Conservation (phyloP, 2,888 invertebrate genomes). For the Napeogenes sylphis region DNA sequence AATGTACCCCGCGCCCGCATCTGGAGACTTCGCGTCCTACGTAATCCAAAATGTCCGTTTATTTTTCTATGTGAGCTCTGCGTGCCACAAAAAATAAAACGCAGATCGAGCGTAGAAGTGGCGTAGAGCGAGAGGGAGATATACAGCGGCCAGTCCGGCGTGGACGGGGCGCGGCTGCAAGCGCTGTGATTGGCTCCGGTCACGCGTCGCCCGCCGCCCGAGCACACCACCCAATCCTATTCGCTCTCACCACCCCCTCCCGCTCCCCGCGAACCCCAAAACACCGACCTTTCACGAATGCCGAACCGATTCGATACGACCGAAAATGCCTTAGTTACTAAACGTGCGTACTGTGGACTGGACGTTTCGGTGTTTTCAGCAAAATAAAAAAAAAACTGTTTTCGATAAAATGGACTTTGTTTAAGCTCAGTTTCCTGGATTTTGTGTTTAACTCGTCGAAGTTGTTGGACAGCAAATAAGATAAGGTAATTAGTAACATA, state of each 20-base stretch:
- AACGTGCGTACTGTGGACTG: constrained; percentile 61
- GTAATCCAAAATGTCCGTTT: constrained; percentile 77
- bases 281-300: constrained; percentile 75
- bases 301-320: constrained; percentile 74
- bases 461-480: constrained; percentile 29
- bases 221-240: constrained; percentile 50
- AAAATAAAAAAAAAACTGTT: constrained; percentile 41
- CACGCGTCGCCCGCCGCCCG: constrained; percentile 63
- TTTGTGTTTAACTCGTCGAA: constrained; percentile 29
- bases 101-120: constrained; percentile 55
- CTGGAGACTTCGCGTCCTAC: constrained; percentile 62
- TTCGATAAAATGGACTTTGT: constrained; percentile 16
- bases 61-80: constrained; percentile 67
- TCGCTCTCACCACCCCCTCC: constrained; percentile 49
- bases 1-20: constrained; percentile 62
- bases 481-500: constrained; percentile 44
- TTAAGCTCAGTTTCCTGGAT: constrained; percentile 22
- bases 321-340: constrained; percentile 77
- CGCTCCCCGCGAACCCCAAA: constrained; percentile 62
- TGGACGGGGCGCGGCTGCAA: constrained; percentile 62
- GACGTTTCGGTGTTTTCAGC: constrained; percentile 59
- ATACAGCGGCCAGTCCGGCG: constrained; percentile 42
- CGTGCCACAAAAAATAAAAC: constrained; percentile 61
- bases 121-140: constrained; percentile 54
- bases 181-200: constrained; percentile 53